Evolutionary conservation across 2,113 vertebrate genomes (phyloP).

Genomic region (Paratilapia polleni): DNA sequence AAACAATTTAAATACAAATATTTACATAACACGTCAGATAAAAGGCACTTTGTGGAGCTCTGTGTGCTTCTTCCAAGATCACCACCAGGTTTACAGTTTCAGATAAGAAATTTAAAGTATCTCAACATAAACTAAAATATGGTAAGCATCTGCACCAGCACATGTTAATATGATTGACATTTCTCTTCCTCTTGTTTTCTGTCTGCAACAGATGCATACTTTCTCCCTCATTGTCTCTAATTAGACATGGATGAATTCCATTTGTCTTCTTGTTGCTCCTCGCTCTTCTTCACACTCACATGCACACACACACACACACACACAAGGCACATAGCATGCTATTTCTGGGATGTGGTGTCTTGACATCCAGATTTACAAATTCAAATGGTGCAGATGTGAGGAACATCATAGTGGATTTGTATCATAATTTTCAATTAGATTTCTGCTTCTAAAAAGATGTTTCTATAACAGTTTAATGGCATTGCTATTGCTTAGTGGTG

Average conservation of each 20-base stretch:
- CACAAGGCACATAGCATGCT: conserved; percentile 14
- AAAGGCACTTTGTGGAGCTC: background rate
- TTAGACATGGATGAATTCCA: conserved; percentile 64
- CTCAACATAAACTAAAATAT: background rate
- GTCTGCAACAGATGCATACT: conserved; percentile 28
- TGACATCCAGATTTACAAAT: conserved; percentile 50
- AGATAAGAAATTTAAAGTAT: background rate
- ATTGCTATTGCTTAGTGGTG: background rate
- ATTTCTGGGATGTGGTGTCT: conserved; percentile 44
- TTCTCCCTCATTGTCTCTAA: conserved; percentile 52
- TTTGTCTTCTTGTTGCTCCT: conserved; percentile 38
- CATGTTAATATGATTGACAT: conserved; percentile 24
- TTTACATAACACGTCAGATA: background rate
- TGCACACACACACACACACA: background rate
- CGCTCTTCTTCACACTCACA: conserved; percentile 3
- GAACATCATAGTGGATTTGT: background rate
- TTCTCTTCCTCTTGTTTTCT: conserved; percentile 26
- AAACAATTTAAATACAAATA: background rate
- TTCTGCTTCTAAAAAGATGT: background rate
- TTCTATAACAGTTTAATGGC: background rate
- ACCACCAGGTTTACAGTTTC: background rate
- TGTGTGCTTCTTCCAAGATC: background rate
- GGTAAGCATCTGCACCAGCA: conserved; percentile 14
- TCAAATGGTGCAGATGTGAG: conserved; percentile 30
- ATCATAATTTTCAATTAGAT: background rate